Conservation (phyloP, 2,888 invertebrate genomes). For the Pterostichus niger region DNA sequence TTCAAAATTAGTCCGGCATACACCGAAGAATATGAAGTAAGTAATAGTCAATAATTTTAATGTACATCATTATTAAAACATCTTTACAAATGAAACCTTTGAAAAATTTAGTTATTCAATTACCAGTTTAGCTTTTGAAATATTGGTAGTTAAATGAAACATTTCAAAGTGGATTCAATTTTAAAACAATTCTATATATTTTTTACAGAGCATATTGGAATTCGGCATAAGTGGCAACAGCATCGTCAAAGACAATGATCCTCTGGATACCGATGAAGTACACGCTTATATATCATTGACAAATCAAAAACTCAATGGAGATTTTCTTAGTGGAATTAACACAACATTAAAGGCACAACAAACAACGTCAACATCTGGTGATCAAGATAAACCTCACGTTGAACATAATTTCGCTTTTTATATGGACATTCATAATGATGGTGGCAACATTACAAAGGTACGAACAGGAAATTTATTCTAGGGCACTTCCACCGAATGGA, state of each 20-base stretch:
- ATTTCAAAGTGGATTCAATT: too few relatives aligned
- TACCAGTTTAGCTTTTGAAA: too few relatives aligned
- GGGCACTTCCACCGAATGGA: too few relatives aligned
- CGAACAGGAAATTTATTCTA: not conserved
- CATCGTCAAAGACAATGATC: not conserved
- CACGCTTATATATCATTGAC: not conserved
- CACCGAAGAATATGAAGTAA: not conserved
- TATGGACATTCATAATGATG: not conserved
- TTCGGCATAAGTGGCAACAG: not conserved
- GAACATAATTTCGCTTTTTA: not conserved
- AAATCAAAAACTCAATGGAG: constrained; percentile 1
- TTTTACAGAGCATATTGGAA: constrained; percentile 1
- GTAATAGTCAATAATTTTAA: not conserved
- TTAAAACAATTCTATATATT: too few relatives aligned
- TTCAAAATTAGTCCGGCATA: not conserved
- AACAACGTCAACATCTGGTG: not conserved
- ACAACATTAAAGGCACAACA: not conserved
- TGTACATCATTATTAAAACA: not conserved
- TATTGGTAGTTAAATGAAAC: too few relatives aligned
- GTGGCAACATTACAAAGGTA: not conserved
- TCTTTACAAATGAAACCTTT: too few relatives aligned
- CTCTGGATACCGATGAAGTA: not conserved
- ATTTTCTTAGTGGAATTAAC: not conserved
- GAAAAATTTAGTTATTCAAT: too few relatives aligned
- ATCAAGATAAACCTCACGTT: not conserved